phyloP scores from a whole-genome alignment of 2,888 invertebrate genomes.

The Clostera curtula region DNA sequence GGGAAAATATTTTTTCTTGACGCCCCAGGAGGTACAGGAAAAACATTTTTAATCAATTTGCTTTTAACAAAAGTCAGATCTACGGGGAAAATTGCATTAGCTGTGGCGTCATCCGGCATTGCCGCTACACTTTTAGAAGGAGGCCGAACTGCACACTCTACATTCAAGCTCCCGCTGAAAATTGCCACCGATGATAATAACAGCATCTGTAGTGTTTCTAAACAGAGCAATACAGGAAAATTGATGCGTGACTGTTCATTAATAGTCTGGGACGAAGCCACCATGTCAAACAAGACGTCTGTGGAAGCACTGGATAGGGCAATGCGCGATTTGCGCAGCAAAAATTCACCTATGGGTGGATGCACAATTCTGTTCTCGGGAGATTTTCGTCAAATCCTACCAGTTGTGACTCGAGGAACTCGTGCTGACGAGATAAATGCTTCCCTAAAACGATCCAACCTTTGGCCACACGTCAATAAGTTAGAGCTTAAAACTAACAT shows the following conservation, averaged over 20 bases:
- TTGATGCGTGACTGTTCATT: constrained; percentile 22
- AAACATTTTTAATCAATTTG: too few relatives aligned
- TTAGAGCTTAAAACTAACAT: constrained; percentile 24
- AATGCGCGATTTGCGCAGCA: constrained; percentile 15
- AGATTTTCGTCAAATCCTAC: constrained; percentile 21
- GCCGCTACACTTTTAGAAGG: constrained; percentile 36
- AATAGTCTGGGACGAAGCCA: constrained; percentile 23
- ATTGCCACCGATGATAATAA: constrained; percentile 18
- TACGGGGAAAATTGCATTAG: constrained; percentile 27
- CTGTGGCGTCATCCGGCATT: constrained; percentile 26
- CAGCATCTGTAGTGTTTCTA: constrained; percentile 23
- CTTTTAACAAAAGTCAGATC: constrained; percentile 15
- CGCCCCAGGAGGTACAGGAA: too few relatives aligned
- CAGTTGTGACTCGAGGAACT: constrained; percentile 21
- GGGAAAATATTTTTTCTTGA: constrained; percentile 15
- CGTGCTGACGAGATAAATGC: constrained; percentile 23
- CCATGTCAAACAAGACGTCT: constrained; percentile 23
- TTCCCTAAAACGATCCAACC: constrained; percentile 17
- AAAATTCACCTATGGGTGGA: constrained; percentile 20
- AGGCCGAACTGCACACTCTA: constrained; percentile 35
- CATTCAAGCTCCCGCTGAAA: constrained; percentile 27
- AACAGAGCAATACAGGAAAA: constrained; percentile 24
- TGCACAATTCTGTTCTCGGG: constrained; percentile 20
- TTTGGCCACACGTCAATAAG: constrained; percentile 22
- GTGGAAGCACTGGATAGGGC: constrained; percentile 26